Percentiles rank a stretch among this genome's conserved stretches.
Conservation (phyloP, 2,113 vertebrate species). For the Anoplopoma fimbria region DNA sequence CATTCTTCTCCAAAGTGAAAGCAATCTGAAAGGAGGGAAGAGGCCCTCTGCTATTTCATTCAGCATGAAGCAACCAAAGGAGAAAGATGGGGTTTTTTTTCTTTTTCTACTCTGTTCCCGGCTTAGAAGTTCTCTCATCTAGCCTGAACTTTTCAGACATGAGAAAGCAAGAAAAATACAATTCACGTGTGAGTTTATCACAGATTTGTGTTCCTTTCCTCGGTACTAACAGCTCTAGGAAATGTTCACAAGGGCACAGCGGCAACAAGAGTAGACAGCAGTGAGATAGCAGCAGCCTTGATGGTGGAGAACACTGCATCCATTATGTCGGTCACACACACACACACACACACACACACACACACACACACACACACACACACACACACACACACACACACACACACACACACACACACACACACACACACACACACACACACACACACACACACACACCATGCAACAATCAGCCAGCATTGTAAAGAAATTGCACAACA, state of each 20-base stretch:
- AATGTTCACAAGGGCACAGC: conserved; percentile 32
- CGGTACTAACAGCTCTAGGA: conserved; percentile 12
- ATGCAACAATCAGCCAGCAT: neutral
- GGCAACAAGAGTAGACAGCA: conserved; percentile 21
- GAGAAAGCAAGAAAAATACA: neutral
- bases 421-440: neutral
- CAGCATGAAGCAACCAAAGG: conserved; percentile 28
- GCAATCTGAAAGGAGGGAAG: conserved; percentile 62
- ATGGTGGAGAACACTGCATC: conserved; percentile 45
- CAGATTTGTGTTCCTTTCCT: neutral
- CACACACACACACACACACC: conserved; percentile 6
- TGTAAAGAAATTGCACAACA: conserved; percentile 34
- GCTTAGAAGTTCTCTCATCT: conserved; percentile 24
- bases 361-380: conserved; percentile 2
- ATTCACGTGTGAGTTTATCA: neutral
- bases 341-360: neutral
- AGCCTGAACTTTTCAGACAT: neutral
- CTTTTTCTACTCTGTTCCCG: neutral
- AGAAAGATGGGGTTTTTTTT: too few relatives aligned
- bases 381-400: conserved; percentile 1
- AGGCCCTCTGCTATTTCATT: conserved; percentile 54
- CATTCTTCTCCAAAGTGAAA: conserved; percentile 73
- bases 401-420: neutral
- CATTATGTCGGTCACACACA: conserved; percentile 37
- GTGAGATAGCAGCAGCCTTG: conserved; percentile 38